A percentile compares a stretch with the other conserved stretches of the same genome.
phyloP scores from a whole-genome alignment of 2,113 vertebrate genomes.

The Oxyruncus cristatus region DNA sequence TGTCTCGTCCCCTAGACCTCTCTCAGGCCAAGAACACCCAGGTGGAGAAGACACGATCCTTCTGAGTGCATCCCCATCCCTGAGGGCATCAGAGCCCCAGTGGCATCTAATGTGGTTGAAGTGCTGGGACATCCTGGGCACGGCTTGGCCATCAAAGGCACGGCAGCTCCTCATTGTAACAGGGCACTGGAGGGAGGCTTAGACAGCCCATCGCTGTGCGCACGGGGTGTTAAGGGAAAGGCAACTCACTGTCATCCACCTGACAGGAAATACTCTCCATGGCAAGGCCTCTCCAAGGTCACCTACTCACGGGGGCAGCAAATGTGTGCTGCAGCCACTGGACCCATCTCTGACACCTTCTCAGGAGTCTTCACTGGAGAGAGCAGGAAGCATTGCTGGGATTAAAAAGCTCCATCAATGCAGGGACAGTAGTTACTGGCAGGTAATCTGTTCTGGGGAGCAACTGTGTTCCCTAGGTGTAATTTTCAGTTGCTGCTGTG shows the following conservation, averaged over 20 bases:
- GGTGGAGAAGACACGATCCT: background rate
- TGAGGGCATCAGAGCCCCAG: background rate
- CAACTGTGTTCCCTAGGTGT: background rate
- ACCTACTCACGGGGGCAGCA: background rate
- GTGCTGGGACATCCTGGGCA: background rate
- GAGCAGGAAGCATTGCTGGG: background rate
- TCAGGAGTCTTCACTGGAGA: background rate
- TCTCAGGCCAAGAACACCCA: background rate
- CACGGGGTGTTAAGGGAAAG: background rate
- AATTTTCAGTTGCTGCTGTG: background rate
- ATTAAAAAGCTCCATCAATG: background rate
- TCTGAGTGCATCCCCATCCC: background rate
- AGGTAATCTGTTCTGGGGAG: background rate
- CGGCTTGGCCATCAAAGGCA: background rate
- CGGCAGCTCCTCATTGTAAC: background rate
- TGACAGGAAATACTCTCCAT: background rate
- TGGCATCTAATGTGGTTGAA: background rate
- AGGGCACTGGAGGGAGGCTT: background rate
- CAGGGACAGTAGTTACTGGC: background rate
- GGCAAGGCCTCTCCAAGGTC: background rate
- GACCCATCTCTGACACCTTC: background rate
- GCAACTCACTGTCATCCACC: background rate
- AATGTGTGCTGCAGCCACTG: background rate
- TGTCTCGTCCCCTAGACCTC: background rate
- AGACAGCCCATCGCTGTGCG: accelerated